These are phyloP conservation scores for Pachyrhynchus sulphureomaculatus DNA, from an alignment of 1,140 invertebrate genomes.

Conservation along the genomic window DNA sequence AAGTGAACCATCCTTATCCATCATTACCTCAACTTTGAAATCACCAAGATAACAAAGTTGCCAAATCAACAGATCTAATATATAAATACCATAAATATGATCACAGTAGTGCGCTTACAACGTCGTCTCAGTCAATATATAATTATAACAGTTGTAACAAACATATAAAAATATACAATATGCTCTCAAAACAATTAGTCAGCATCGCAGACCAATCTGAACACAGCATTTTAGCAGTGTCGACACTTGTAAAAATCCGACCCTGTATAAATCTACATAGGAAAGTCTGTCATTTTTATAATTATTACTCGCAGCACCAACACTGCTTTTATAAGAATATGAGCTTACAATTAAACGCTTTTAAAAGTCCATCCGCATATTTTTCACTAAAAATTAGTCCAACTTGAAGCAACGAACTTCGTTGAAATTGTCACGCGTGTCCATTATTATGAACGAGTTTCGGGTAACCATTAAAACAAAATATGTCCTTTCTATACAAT, in stretches of 20 bases:
- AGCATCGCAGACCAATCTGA: constrained; percentile 39
- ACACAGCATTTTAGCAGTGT: constrained; percentile 43
- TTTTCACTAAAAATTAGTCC: too few relatives aligned
- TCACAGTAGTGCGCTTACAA: constrained; percentile 46
- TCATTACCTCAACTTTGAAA: constrained; percentile 19
- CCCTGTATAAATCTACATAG: constrained; percentile 29
- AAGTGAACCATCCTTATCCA: constrained; percentile 37
- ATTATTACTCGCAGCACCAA: constrained; percentile 23
- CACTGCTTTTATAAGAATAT: constrained; percentile 25
- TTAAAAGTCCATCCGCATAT: too few relatives aligned
- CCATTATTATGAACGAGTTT: too few relatives aligned
- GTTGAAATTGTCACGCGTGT: too few relatives aligned
- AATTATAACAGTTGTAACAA: constrained; percentile 54
- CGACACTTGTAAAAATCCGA: constrained; percentile 26
- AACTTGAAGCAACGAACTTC: too few relatives aligned
- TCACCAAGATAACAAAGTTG: not conserved
- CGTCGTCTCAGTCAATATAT: constrained; percentile 50
- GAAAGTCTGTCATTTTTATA: constrained; percentile 8
- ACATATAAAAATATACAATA: constrained; percentile 55
- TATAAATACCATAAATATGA: constrained; percentile 53
- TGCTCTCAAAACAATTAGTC: constrained; percentile 50
- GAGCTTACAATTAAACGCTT: too few relatives aligned
- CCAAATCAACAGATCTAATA: constrained; percentile 47
- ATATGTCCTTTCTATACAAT: too few relatives aligned
- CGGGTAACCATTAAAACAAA: too few relatives aligned